These are phyloP conservation scores for Leptopilina myrica DNA, from an alignment of 2,888 invertebrate genomes.

Conservation along the genomic window DNA sequence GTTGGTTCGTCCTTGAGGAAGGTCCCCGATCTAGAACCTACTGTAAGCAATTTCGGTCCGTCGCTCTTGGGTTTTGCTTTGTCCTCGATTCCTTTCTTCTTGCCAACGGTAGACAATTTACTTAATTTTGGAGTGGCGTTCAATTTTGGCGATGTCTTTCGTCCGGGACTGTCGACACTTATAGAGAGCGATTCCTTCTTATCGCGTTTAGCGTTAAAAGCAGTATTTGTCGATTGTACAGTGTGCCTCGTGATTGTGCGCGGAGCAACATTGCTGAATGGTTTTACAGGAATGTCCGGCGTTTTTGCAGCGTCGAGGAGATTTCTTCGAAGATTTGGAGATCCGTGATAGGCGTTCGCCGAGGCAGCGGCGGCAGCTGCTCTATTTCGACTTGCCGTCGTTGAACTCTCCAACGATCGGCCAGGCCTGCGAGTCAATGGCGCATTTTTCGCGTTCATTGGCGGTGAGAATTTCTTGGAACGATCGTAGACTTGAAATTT, in stretches of 20 bases:
- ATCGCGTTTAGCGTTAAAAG: slow-evolving; percentile 59
- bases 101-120: slow-evolving; percentile 55
- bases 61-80: slow-evolving; percentile 66
- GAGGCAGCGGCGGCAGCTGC: slow-evolving; percentile 62
- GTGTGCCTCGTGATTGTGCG: slow-evolving; percentile 59
- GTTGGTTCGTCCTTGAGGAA: slow-evolving; percentile 87
- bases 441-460: slow-evolving; percentile 66
- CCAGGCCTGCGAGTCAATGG: slow-evolving; percentile 64
- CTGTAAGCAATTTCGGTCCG: slow-evolving; percentile 72
- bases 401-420: slow-evolving; percentile 71
- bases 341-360: slow-evolving; percentile 68
- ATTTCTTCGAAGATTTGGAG: slow-evolving; percentile 78
- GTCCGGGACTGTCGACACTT: slow-evolving; percentile 70
- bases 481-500: slow-evolving; percentile 64
- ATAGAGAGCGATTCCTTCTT: slow-evolving; percentile 64
- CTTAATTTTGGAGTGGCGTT: slow-evolving; percentile 60
- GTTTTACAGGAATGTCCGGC: slow-evolving; percentile 76
- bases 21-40: slow-evolving; percentile 83
- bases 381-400: slow-evolving; percentile 72
- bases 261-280: slow-evolving; percentile 52
- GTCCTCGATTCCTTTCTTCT: slow-evolving; percentile 61
- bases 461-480: slow-evolving; percentile 69
- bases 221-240: slow-evolving; percentile 55
- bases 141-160: slow-evolving; percentile 71
- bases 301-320: slow-evolving; percentile 78